Evolutionary conservation across 2,113 vertebrate species (phyloP).

Genomic region (Heptranchias perlo): DNA sequence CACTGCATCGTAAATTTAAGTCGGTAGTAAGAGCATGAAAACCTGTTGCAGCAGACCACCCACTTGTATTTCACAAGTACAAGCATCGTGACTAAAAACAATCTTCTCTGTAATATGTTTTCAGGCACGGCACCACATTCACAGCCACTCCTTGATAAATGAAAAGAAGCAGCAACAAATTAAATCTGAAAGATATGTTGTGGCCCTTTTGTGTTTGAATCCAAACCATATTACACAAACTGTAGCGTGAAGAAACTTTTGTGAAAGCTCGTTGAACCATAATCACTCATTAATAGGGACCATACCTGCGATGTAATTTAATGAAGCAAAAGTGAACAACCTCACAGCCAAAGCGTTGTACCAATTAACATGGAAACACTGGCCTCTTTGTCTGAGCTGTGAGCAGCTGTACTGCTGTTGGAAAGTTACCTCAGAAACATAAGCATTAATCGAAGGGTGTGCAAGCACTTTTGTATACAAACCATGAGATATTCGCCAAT

Average conservation of each 20-base stretch:
- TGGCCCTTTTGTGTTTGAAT: conserved; percentile 35
- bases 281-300: conserved; percentile 38
- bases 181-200: conserved; percentile 31
- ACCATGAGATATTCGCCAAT: not conserved
- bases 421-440: conserved; percentile 29
- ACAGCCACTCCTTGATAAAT: not conserved
- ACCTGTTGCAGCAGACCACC: not conserved
- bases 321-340: conserved; percentile 36
- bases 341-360: conserved; percentile 37
- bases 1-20: not conserved
- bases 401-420: conserved; percentile 17
- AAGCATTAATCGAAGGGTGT: conserved; percentile 9
- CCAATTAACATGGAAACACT: conserved; percentile 35
- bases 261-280: conserved; percentile 32
- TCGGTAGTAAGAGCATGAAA: not conserved
- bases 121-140: not conserved
- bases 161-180: conserved; percentile 34
- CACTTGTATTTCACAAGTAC: conserved; percentile 12
- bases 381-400: conserved; percentile 23
- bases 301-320: conserved; percentile 39
- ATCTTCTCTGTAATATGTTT: not conserved
- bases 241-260: conserved; percentile 32
- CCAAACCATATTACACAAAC: conserved; percentile 36
- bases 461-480: conserved; percentile 3
- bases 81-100: not conserved